A percentile compares a stretch with the other conserved stretches of the same genome.
Evolutionary conservation across 2,888 invertebrate genomes (phyloP).

Genomic region (Flexamia atlantica): DNA sequence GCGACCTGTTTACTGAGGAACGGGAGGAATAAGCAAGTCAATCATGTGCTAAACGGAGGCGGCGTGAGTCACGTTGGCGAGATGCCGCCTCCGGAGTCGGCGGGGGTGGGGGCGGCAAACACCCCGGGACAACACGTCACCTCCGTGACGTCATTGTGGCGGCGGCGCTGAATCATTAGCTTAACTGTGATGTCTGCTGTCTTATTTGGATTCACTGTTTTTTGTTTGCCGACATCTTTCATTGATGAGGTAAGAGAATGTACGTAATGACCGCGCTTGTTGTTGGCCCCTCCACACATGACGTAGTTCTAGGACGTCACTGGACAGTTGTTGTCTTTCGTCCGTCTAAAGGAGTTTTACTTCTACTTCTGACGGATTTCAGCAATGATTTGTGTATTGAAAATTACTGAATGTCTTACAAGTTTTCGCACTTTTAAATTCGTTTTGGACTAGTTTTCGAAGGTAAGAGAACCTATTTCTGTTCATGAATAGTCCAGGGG

Average conservation of each 20-base stretch:
- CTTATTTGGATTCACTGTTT: background rate
- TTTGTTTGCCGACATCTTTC: background rate
- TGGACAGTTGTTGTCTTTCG: no score
- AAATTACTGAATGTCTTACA: no score
- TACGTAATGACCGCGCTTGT: background rate
- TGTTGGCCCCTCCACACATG: no score
- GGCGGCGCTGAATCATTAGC: conserved; percentile 13
- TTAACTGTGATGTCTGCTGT: background rate
- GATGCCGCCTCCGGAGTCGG: conserved; percentile 19
- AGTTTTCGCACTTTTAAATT: no score
- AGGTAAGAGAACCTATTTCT: no score
- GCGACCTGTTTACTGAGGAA: background rate
- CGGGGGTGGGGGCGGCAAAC: background rate
- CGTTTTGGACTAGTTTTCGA: no score
- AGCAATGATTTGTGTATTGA: no score
- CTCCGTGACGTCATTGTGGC: background rate
- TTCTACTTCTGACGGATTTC: no score
- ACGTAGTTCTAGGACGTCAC: no score
- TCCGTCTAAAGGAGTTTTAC: no score
- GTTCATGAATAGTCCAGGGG: no score
- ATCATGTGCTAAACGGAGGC: background rate
- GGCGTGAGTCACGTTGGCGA: conserved; percentile 28
- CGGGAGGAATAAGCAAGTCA: conserved; percentile 11
- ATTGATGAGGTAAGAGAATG: background rate
- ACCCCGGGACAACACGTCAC: background rate